Conservation (phyloP, 2,113 vertebrate genomes). For the Nansenia antarctica region DNA sequence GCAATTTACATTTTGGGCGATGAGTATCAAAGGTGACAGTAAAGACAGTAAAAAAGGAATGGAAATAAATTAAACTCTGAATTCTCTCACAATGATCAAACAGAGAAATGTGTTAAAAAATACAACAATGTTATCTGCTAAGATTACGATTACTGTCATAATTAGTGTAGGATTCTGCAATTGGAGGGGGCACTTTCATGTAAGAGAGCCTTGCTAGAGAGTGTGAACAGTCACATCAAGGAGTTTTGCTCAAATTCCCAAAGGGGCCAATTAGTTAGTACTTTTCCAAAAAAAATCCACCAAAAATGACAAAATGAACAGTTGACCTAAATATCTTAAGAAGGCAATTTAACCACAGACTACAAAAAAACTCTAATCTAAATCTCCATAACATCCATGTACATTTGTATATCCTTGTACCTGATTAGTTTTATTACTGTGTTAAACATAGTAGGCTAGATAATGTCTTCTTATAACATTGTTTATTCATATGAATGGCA, state of each 20-base stretch:
- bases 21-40: constrained; percentile 45
- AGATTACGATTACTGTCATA: constrained; percentile 44
- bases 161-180: constrained; percentile 24
- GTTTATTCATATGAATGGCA: neutral
- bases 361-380: neutral
- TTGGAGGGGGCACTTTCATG: constrained; percentile 10
- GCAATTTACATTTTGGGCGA: constrained; percentile 31
- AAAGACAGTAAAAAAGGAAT: constrained; percentile 8
- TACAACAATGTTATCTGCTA: constrained; percentile 42
- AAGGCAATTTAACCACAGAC: constrained; percentile 16
- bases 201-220: constrained; percentile 24
- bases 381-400: neutral
- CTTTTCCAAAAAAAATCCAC: constrained; percentile 47
- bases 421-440: neutral
- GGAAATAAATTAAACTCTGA: constrained; percentile 25
- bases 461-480: neutral
- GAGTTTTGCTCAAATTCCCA: constrained; percentile 52
- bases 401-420: neutral
- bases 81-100: constrained; percentile 46
- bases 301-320: constrained; percentile 38
- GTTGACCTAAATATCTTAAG: constrained; percentile 51
- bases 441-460: neutral
- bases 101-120: constrained; percentile 49
- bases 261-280: constrained; percentile 60
- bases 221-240: constrained; percentile 50